Evolutionary conservation across 2,113 vertebrate genomes (phyloP).

Genomic region (Centrocercus urophasianus): DNA sequence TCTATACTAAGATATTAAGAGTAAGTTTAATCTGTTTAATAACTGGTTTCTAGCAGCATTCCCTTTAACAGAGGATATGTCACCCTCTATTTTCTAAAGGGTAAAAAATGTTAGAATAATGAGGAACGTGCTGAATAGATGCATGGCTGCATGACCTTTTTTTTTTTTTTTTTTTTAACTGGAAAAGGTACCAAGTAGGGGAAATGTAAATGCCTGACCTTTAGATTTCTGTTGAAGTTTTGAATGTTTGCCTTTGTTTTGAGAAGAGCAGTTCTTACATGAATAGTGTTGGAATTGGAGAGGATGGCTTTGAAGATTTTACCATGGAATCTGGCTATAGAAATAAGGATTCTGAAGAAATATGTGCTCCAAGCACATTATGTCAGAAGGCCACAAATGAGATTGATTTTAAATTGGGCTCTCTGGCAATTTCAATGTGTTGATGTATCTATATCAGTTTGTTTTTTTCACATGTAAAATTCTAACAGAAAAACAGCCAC

Average conservation of each 20-base stretch:
- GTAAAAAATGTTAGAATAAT: neutral
- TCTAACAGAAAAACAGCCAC: neutral
- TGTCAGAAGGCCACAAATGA: neutral
- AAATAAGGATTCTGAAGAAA: neutral
- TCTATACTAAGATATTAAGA: neutral
- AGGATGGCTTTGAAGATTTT: neutral
- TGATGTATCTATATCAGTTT: neutral
- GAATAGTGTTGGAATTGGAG: neutral
- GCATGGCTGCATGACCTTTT: neutral
- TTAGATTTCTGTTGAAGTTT: conserved; percentile 16
- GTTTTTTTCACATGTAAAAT: neutral
- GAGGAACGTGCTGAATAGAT: neutral
- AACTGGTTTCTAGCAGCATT: conserved; percentile 18
- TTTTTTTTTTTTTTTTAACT: neutral
- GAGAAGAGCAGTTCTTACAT: neutral
- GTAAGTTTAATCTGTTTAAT: conserved; percentile 28
- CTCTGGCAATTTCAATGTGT: neutral
- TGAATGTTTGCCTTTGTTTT: neutral
- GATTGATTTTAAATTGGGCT: neutral
- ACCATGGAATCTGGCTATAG: neutral
- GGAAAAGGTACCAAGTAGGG: neutral
- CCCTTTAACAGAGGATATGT: conserved; percentile 33
- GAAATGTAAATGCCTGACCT: conserved; percentile 36
- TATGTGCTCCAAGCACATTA: neutral
- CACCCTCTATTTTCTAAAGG: conserved; percentile 21